Evolutionary conservation across 2,113 vertebrate species (phyloP).

Genomic region (Ameiurus melas): DNA sequence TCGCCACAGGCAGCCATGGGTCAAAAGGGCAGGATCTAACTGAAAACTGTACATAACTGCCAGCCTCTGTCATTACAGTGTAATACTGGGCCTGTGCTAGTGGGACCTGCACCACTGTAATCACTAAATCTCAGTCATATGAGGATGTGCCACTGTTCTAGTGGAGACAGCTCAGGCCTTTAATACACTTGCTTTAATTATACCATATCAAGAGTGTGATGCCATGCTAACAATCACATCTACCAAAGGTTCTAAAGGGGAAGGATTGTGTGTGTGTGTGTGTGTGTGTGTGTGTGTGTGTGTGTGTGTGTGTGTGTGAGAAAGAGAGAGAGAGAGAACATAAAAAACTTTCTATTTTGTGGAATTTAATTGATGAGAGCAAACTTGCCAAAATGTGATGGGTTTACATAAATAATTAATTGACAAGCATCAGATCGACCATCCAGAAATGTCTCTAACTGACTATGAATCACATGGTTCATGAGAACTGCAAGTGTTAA

Average conservation of each 20-base stretch:
- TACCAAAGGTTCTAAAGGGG: conserved; percentile 58
- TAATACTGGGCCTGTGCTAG: conserved; percentile 49
- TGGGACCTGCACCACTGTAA: conserved; percentile 59
- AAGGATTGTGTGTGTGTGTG: conserved; percentile 32
- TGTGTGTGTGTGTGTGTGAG: background rate
- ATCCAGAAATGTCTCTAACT: background rate
- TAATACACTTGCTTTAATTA: conserved; percentile 75
- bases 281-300: conserved; percentile 31
- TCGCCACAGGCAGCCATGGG: conserved; percentile 45
- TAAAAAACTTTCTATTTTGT: background rate
- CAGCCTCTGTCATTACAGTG: conserved; percentile 73
- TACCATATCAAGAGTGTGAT: conserved; percentile 69
- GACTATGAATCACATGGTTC: background rate
- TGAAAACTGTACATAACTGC: conserved; percentile 64
- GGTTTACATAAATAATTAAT: background rate
- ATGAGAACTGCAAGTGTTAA: background rate
- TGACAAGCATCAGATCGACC: background rate
- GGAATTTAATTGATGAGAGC: background rate
- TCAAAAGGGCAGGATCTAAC: conserved; percentile 67
- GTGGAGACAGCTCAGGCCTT: conserved; percentile 67
- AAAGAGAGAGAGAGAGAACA: background rate
- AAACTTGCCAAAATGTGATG: background rate
- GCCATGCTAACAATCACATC: conserved; percentile 68
- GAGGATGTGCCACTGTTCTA: conserved; percentile 70
- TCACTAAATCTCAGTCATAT: conserved; percentile 66